phyloP scores from a whole-genome alignment of 2,888 invertebrate genomes.

The Nephrotoma flavescens region DNA sequence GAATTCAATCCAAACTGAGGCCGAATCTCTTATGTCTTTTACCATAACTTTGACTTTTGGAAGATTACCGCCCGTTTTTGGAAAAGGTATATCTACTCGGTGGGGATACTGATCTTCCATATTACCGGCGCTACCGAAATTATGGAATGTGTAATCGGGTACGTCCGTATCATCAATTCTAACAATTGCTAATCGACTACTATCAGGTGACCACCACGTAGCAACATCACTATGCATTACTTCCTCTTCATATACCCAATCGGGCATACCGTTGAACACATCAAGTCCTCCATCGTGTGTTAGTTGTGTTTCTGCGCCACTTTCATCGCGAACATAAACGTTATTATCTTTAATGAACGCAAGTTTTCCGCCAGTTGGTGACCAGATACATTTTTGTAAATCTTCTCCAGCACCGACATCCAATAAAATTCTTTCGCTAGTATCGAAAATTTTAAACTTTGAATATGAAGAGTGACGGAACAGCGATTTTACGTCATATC shows the following conservation, averaged over 20 bases:
- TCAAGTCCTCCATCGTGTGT: slow-evolving; percentile 47
- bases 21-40: slow-evolving; percentile 18
- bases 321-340: slow-evolving; percentile 35
- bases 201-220: slow-evolving; percentile 65
- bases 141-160: slow-evolving; percentile 43
- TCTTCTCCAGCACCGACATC: slow-evolving; percentile 37
- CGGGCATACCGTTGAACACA: slow-evolving; percentile 67
- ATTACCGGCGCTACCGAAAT: slow-evolving; percentile 48
- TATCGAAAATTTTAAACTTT: neutral
- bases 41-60: slow-evolving; percentile 41
- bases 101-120: slow-evolving; percentile 50
- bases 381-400: slow-evolving; percentile 48
- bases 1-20: slow-evolving; percentile 26
- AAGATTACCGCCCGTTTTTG: slow-evolving; percentile 28
- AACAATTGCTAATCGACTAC: slow-evolving; percentile 51
- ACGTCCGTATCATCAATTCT: slow-evolving; percentile 58
- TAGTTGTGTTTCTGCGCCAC: slow-evolving; percentile 30
- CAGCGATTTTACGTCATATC: neutral
- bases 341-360: slow-evolving; percentile 55
- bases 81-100: slow-evolving; percentile 52
- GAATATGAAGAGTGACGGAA: neutral
- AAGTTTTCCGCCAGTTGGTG: slow-evolving; percentile 35
- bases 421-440: slow-evolving; percentile 16
- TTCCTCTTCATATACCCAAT: slow-evolving; percentile 93
- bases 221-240: slow-evolving; percentile 55